Base-by-base conservation (phyloP, 1,140 invertebrate species). In the honey bee (Apis mellifera) region DNA sequence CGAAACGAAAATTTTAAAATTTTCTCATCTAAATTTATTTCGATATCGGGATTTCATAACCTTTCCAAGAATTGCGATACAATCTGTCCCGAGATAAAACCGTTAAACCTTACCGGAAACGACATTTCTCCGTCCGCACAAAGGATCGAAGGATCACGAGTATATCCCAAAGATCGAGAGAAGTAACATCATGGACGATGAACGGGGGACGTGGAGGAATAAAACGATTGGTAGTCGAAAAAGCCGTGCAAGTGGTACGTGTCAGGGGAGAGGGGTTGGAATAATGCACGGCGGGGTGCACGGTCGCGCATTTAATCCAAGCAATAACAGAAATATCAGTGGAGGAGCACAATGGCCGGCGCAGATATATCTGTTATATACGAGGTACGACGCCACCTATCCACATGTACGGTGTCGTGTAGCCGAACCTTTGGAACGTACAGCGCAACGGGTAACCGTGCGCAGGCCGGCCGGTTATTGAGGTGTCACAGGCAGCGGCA, bases 271-370 rank as follows among this genome's bases (percentile, higher is more conserved):
- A 65, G 23, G 23, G 72, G 69, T 52, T 68, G 82, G 81, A 81
- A 89, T 89, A 89, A 89, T 86, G 84, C 88, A 75, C 88, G 81
- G 48, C 87, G 82, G 88, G 88, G 88, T 89, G 88, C 85, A 84
- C 57, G 85, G 86, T 42, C 55, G 75, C 73, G 86, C 82, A 86
- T 90, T 91, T 91, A 92, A 92, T 92, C 89, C 90, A 90, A 42
- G 89, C 87, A 93, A 92, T 92, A 91, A 93, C 88, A 92, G 90
- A 90, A 93, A 92, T 92, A 92, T 92, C 90, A 92, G 87, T 83
- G 84, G 78, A 65, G 70, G 84, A 83, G 82, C 75, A 92, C 90
- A 92, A 92, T 92, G 88, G 86, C 69, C 83, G 85, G 80, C 84
- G 88, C 81, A 90, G 89, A 90, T 89, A 88, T 88, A 86, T 84